phyloP scores from a whole-genome alignment of 2,888 invertebrate genomes.

The Alloplasta piceator region DNA sequence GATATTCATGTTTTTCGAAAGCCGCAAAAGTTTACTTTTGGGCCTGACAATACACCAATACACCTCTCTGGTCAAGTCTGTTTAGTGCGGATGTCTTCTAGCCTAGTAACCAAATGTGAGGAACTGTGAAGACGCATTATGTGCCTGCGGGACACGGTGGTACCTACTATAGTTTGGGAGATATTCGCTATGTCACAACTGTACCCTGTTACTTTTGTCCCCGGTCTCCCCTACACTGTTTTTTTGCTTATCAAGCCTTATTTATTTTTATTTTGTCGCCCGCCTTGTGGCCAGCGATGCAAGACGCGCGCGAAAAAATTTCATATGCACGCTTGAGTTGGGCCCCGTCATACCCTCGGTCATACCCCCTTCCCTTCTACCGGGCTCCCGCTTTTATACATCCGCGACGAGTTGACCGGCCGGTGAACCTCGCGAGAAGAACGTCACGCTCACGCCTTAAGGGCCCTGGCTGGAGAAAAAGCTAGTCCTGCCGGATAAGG shows the following conservation, averaged over 20 bases:
- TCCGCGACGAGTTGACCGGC: conserved; percentile 57
- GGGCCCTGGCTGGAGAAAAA: conserved; percentile 50
- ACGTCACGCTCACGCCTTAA: conserved; percentile 60
- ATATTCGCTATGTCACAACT: too few species aligned
- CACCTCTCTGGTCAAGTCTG: too few species aligned
- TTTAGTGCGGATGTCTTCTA: too few species aligned
- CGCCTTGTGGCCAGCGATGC: conserved; percentile 24
- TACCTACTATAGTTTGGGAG: too few species aligned
- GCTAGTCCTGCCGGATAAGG: conserved; percentile 33
- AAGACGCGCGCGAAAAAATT: conserved; percentile 40
- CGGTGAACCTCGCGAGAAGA: conserved; percentile 60
- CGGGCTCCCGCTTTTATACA: neutral
- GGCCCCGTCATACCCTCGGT: neutral
- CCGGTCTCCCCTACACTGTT: too few species aligned
- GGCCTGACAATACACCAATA: too few species aligned
- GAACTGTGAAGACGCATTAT: too few species aligned
- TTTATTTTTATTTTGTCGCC: conserved; percentile 37
- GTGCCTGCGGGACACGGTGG: too few species aligned
- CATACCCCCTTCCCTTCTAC: neutral
- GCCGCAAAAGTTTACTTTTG: too few species aligned
- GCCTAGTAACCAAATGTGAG: too few species aligned
- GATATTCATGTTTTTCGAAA: too few species aligned
- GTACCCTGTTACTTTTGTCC: too few species aligned
- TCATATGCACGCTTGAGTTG: conserved; percentile 16
- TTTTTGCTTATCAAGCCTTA: conserved; percentile 35